Percentiles rank a stretch among this genome's conserved stretches.
Evolutionary conservation across 2,888 invertebrate species (phyloP).

Genomic region (Conchocele bisecta): DNA sequence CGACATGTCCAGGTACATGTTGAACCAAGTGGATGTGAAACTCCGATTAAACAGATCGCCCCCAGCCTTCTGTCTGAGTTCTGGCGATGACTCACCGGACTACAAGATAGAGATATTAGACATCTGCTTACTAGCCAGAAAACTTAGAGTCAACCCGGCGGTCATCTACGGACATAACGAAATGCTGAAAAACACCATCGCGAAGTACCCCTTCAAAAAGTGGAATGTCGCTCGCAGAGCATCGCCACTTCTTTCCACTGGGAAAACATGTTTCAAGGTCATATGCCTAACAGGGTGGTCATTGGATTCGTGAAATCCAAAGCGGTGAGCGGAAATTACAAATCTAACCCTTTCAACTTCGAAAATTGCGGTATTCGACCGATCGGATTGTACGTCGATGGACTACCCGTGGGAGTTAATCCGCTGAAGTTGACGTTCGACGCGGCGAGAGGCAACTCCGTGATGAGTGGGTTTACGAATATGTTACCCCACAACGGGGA

Average conservation of each 20-base stretch:
- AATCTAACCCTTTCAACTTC: slow-evolving; percentile 39
- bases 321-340: slow-evolving; percentile 27
- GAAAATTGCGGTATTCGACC: slow-evolving; percentile 34
- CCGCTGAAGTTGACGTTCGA: slow-evolving; percentile 36
- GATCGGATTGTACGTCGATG: slow-evolving; percentile 38
- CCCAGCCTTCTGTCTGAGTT: neutral
- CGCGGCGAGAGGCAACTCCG: slow-evolving; percentile 3
- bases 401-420: slow-evolving; percentile 39
- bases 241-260: too few relatives aligned
- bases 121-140: neutral
- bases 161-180: too few relatives aligned
- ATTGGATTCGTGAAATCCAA: slow-evolving; percentile 40
- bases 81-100: neutral
- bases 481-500: slow-evolving; percentile 20
- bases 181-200: too few relatives aligned
- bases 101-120: neutral
- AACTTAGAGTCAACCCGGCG: too few relatives aligned
- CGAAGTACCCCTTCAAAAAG: too few relatives aligned
- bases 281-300: slow-evolving; percentile 34
- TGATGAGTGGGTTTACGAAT: slow-evolving; percentile 37
- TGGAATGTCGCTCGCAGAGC: too few relatives aligned
- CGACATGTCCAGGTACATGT: too few relatives aligned
- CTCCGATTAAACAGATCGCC: too few relatives aligned
- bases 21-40: too few relatives aligned
- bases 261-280: too few relatives aligned